These are phyloP conservation scores for Cherax destructor DNA, from an alignment of 1,140 invertebrate species.

Conservation along the genomic window DNA sequence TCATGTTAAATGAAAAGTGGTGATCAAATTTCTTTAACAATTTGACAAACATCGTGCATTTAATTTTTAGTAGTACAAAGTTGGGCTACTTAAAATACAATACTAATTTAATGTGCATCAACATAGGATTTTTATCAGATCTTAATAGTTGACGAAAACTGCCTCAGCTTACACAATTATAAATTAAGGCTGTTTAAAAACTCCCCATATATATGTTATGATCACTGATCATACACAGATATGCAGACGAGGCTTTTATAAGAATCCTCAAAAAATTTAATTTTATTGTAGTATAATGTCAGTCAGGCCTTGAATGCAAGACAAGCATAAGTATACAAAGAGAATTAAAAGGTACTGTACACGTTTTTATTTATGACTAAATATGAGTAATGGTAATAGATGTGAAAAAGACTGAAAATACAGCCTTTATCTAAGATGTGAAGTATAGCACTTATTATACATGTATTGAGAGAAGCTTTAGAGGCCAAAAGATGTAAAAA, in stretches of 20 bases:
- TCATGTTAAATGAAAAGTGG: neutral
- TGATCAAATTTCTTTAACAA: neutral
- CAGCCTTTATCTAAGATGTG: neutral
- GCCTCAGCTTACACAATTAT: neutral
- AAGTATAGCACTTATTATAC: neutral
- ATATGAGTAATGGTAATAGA: neutral
- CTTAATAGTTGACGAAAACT: neutral
- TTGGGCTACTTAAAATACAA: neutral
- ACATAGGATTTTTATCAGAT: neutral
- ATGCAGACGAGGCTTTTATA: neutral
- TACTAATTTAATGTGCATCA: neutral
- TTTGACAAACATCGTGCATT: neutral
- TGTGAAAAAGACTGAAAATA: neutral
- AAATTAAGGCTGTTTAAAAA: constrained; percentile 7
- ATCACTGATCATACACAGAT: neutral
- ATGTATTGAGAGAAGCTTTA: neutral
- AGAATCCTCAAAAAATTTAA: neutral
- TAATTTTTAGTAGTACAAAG: neutral
- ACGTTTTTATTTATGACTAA: neutral
- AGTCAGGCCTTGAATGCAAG: neutral
- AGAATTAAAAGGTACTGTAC: neutral
- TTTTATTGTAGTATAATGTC: neutral
- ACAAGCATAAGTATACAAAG: neutral
- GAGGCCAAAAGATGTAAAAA: constrained; percentile 13
- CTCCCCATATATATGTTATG: neutral